phyloP scores from a whole-genome alignment of 2,113 vertebrate species.

The Scortum barcoo region DNA sequence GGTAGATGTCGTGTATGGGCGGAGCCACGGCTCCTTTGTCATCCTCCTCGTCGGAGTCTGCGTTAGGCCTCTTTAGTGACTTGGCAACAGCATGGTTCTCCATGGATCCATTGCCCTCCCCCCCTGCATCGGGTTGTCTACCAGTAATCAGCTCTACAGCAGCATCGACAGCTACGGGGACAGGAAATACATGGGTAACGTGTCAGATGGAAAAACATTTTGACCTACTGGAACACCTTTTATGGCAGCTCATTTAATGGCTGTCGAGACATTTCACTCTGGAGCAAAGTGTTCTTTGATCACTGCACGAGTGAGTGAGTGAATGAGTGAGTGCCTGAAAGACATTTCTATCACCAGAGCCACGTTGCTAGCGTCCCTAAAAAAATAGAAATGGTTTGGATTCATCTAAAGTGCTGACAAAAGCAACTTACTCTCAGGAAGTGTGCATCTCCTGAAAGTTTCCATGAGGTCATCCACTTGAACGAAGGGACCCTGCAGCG shows the following conservation, averaged over 20 bases:
- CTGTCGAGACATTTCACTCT: background rate
- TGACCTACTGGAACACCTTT: background rate
- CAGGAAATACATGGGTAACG: background rate
- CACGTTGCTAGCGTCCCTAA: background rate
- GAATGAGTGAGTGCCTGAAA: background rate
- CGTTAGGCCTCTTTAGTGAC: constrained; percentile 95
- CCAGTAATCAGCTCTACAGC: constrained; percentile 95
- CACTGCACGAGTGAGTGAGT: background rate
- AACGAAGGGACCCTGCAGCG: constrained; percentile 94
- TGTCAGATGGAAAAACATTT: background rate
- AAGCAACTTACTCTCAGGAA: constrained; percentile 93
- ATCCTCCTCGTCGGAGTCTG: constrained; percentile 97
- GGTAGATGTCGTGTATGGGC: constrained; percentile 98
- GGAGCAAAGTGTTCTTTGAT: background rate
- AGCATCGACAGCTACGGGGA: constrained; percentile 91
- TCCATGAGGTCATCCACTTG: constrained; percentile 99
- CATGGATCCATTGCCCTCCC: constrained; percentile 94
- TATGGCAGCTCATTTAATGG: background rate
- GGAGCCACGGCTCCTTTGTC: constrained; percentile 97
- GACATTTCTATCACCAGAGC: constrained; percentile 6
- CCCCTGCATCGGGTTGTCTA: constrained; percentile 87
- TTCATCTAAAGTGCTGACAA: background rate
- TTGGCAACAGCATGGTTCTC: constrained; percentile 92
- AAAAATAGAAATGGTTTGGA: constrained; percentile 19
- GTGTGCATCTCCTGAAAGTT: constrained; percentile 94